These are phyloP conservation scores for Drosophila ironensis DNA, from an alignment of 1,140 invertebrate species.

Conservation along the genomic window DNA sequence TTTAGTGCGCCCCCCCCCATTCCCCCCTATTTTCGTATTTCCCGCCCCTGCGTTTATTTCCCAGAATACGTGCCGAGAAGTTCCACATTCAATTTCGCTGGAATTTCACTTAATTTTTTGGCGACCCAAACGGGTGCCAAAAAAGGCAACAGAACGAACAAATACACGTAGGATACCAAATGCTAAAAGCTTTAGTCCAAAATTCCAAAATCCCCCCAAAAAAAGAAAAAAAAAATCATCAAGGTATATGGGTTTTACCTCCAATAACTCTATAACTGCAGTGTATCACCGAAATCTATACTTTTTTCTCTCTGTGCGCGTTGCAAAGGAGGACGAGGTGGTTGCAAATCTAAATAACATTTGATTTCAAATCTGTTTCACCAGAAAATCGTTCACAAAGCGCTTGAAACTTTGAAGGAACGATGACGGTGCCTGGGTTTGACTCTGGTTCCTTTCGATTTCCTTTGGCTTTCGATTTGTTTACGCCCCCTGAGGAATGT, in stretches of 20 bases:
- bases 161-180: background rate
- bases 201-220: too few relatives aligned
- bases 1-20: constrained; percentile 14
- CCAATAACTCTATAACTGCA: too few relatives aligned
- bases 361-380: constrained; percentile 29
- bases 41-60: background rate
- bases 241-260: too few relatives aligned
- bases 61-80: background rate
- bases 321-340: background rate
- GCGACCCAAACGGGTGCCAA: constrained; percentile 5
- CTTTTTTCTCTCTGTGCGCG: too few relatives aligned
- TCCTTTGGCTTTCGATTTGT: constrained; percentile 11
- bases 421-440: background rate
- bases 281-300: too few relatives aligned
- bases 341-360: constrained; percentile 31
- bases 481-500: background rate
- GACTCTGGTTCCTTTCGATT: constrained; percentile 1
- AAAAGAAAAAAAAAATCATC: background rate
- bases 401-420: background rate
- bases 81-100: constrained; percentile 27
- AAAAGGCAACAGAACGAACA: background rate
- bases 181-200: too few relatives aligned
- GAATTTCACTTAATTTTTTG: constrained; percentile 45
- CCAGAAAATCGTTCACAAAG: constrained; percentile 12
- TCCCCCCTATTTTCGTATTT: background rate